phyloP scores from a whole-genome alignment of 2,888 invertebrate genomes.

The Euplexia lucipara region DNA sequence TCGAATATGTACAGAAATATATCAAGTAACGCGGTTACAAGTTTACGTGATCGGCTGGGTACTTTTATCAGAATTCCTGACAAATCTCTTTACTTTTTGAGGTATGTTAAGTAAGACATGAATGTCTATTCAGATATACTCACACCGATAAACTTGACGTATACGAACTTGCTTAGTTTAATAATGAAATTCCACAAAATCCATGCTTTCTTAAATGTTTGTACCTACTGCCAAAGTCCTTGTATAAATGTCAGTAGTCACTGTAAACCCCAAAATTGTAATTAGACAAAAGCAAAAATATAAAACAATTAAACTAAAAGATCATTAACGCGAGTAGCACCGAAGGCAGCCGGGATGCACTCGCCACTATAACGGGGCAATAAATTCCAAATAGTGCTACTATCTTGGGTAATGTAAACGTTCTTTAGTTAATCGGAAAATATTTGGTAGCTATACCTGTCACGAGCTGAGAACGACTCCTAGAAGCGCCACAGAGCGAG shows the following conservation, averaged over 20 bases:
- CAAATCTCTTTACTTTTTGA: not conserved
- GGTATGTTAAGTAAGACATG: not conserved
- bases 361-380: conserved; percentile 83
- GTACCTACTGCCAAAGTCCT: too few species aligned
- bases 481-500: conserved; percentile 33
- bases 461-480: conserved; percentile 42
- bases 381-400: conserved; percentile 85
- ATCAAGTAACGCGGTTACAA: conserved; percentile 42
- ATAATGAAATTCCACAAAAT: not conserved
- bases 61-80: conserved; percentile 17
- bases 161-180: not conserved
- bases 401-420: conserved; percentile 83
- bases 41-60: conserved; percentile 45
- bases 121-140: not conserved
- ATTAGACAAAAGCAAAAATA: not conserved
- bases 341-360: conserved; percentile 78
- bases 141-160: not conserved
- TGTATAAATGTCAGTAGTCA: not conserved
- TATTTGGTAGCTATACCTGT: conserved; percentile 74
- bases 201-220: not conserved
- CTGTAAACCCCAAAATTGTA: not conserved
- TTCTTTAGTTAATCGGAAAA: conserved; percentile 84
- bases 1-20: conserved; percentile 55
- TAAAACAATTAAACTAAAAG: conserved; percentile 35
- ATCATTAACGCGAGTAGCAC: conserved; percentile 67